These are phyloP conservation scores for Ceratina australensis DNA, from an alignment of 1,140 invertebrate species.

Conservation along the genomic window DNA sequence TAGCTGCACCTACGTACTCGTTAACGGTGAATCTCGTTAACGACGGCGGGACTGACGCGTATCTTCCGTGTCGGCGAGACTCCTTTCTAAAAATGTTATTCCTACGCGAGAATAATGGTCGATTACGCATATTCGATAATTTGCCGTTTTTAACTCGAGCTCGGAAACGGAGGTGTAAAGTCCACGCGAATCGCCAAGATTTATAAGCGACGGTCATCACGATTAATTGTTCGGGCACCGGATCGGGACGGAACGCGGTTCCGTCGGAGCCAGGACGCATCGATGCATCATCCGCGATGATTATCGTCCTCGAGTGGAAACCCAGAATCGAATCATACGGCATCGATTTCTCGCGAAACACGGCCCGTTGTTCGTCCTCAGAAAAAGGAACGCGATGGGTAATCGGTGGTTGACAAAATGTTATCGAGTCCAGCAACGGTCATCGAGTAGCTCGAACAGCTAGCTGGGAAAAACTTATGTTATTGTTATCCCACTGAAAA, in stretches of 20 bases:
- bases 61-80: not conserved
- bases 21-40: not conserved
- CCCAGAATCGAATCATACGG: slow-evolving; percentile 32
- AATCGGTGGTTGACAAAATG: slow-evolving; percentile 11
- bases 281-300: slow-evolving; percentile 46
- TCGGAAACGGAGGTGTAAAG: too few relatives aligned
- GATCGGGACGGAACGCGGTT: not conserved
- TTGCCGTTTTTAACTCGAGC: too few relatives aligned
- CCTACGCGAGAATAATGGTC: too few relatives aligned
- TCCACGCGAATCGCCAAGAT: too few relatives aligned
- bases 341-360: slow-evolving; percentile 29
- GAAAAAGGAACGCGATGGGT: slow-evolving; percentile 15
- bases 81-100: too few relatives aligned
- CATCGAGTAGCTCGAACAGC: slow-evolving; percentile 17
- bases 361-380: slow-evolving; percentile 2
- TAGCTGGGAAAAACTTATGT: not conserved
- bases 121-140: too few relatives aligned
- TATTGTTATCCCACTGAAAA: slow-evolving; percentile 23
- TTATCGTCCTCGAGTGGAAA: slow-evolving; percentile 38
- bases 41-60: not conserved
- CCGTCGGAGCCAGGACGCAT: not conserved
- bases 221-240: slow-evolving; percentile 3
- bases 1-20: not conserved
- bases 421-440: slow-evolving; percentile 26
- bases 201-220: not conserved